Percentiles rank a stretch among this genome's conserved stretches.
Conservation (phyloP, 2,888 invertebrate genomes). For the Crematogaster levior region DNA sequence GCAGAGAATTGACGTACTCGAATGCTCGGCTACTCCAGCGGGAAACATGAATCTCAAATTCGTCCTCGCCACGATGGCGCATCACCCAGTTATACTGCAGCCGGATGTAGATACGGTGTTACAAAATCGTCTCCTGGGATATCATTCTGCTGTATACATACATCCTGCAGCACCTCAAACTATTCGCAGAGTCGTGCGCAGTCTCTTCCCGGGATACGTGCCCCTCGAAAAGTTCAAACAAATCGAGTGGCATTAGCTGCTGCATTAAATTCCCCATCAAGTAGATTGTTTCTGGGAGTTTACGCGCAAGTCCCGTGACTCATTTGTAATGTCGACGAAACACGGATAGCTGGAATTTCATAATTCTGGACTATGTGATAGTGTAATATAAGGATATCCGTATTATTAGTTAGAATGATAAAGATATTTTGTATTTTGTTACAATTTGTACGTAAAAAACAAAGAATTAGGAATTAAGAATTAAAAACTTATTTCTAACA, state of each 20-base stretch:
- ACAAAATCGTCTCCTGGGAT: constrained; percentile 65
- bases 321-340: constrained; percentile 12
- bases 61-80: constrained; percentile 56
- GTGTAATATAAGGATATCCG: background rate
- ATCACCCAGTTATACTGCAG: constrained; percentile 48
- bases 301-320: constrained; percentile 10
- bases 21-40: constrained; percentile 55
- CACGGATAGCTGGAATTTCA: background rate
- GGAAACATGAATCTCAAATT: constrained; percentile 74
- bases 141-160: constrained; percentile 57
- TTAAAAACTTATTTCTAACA: background rate
- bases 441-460: background rate
- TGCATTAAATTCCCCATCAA: constrained; percentile 30
- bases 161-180: constrained; percentile 30
- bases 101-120: constrained; percentile 48
- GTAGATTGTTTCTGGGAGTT: constrained; percentile 18
- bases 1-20: constrained; percentile 64
- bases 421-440: background rate
- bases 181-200: background rate
- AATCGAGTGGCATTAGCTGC: constrained; percentile 1
- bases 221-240: constrained; percentile 51
- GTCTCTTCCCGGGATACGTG: constrained; percentile 24
- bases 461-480: background rate
- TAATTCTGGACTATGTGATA: background rate
- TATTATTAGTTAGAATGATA: background rate